phyloP scores from a whole-genome alignment of 2,113 vertebrate species.

The Pristiophorus japonicus region DNA sequence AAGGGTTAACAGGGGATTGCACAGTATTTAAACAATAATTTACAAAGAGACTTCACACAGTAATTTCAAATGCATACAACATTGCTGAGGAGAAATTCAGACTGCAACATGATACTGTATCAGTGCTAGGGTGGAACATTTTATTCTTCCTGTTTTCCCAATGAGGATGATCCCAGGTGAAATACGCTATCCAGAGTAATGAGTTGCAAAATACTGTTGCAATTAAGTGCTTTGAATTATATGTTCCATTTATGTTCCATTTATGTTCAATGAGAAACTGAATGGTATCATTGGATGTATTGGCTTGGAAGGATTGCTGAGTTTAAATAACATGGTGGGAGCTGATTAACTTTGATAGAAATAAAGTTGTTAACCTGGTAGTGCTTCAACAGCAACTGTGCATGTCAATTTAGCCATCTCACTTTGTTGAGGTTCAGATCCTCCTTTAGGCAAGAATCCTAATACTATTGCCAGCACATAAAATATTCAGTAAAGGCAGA shows the following conservation, averaged over 20 bases:
- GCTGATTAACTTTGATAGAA: slow-evolving; percentile 17
- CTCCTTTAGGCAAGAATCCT: not conserved
- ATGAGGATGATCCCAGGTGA: not conserved
- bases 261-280: not conserved
- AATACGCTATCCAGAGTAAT: not conserved
- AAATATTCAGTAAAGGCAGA: not conserved
- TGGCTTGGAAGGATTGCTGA: not conserved
- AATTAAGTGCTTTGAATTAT: slow-evolving; percentile 11
- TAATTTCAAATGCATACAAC: not conserved
- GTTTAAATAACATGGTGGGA: not conserved
- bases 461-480: not conserved
- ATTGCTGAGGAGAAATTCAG: not conserved
- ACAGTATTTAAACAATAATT: not conserved
- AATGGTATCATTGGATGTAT: slow-evolving; percentile 6
- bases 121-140: too few relatives aligned
- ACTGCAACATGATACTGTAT: not conserved
- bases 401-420: not conserved
- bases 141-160: not conserved
- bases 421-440: not conserved
- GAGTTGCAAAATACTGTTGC: not conserved
- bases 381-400: not conserved
- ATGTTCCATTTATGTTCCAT: not conserved
- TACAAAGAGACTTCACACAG: too few relatives aligned
- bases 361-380: not conserved
- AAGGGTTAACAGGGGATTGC: not conserved